Conservation (phyloP, 2,888 invertebrate genomes). For the Arge pagana region DNA sequence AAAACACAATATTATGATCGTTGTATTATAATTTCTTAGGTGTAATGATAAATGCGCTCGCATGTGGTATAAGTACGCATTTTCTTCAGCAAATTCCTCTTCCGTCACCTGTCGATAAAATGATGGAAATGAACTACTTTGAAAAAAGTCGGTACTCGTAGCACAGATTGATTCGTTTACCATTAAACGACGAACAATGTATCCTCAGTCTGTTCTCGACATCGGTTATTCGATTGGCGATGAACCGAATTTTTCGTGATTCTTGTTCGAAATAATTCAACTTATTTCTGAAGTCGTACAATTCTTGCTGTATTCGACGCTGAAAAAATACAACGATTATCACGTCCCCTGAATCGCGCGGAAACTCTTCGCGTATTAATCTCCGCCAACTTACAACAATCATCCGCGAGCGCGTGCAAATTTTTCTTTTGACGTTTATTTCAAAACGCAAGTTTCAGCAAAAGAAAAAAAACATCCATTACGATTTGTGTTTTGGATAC, state of each 20-base stretch:
- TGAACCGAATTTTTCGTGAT: conserved; percentile 47
- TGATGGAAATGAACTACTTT: not conserved
- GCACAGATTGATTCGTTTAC: conserved; percentile 28
- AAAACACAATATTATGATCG: too few species aligned
- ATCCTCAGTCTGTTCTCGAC: conserved; percentile 47
- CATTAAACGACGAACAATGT: conserved; percentile 37
- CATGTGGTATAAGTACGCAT: too few species aligned
- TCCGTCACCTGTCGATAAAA: conserved; percentile 9
- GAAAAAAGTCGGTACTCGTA: conserved; percentile 4
- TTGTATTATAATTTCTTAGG: too few species aligned
- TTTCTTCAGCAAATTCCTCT: conserved; percentile 11
- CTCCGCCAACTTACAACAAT: too few species aligned
- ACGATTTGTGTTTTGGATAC: too few species aligned
- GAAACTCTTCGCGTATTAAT: too few species aligned
- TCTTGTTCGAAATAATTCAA: conserved; percentile 49
- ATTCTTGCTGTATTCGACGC: conserved; percentile 50
- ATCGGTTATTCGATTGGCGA: conserved; percentile 47
- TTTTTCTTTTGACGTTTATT: not conserved
- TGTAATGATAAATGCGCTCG: too few species aligned
- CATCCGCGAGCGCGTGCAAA: too few species aligned
- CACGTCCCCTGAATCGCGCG: not conserved
- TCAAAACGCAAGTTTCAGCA: too few species aligned
- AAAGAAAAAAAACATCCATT: conserved; percentile 8
- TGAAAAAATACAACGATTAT: conserved; percentile 29
- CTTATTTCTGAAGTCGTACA: conserved; percentile 49